These are phyloP conservation scores for Hoplostethus mediterraneus DNA, from an alignment of 2,797 vertebrate genomes.

Conservation along the genomic window DNA sequence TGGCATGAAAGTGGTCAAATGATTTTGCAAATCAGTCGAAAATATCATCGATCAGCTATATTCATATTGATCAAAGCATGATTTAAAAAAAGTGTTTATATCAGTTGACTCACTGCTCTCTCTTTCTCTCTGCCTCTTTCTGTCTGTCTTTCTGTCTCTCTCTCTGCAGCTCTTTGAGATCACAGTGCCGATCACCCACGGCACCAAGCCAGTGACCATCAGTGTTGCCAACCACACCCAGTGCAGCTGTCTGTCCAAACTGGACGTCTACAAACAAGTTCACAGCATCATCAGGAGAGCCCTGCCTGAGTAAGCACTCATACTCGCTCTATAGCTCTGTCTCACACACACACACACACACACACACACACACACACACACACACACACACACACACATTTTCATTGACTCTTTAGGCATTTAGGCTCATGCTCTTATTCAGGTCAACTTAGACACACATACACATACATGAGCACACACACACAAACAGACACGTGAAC, in stretches of 20 bases:
- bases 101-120: no score
- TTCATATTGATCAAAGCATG: no score
- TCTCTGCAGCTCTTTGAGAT: constrained; percentile 94
- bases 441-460: not conserved
- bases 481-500: no score
- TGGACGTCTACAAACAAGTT: constrained; percentile 94
- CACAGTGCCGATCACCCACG: constrained; percentile 93
- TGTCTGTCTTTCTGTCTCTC: constrained; percentile 35
- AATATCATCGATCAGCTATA: no score
- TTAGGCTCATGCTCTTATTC: no score
- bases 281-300: constrained; percentile 97
- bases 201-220: constrained; percentile 94
- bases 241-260: constrained; percentile 96
- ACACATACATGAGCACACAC: not conserved
- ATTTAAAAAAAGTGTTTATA: no score
- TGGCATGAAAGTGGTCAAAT: no score
- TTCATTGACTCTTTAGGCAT: no score
- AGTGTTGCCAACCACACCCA: constrained; percentile 98
- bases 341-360: no score
- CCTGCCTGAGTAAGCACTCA: constrained; percentile 90
- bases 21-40: no score
- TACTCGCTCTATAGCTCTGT: not conserved
- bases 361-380: not conserved
- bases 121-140: constrained; percentile 50
- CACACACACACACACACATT: not conserved